phyloP scores from a whole-genome alignment of 2,113 vertebrate genomes.

The Mesembrinibis cayennensis region DNA sequence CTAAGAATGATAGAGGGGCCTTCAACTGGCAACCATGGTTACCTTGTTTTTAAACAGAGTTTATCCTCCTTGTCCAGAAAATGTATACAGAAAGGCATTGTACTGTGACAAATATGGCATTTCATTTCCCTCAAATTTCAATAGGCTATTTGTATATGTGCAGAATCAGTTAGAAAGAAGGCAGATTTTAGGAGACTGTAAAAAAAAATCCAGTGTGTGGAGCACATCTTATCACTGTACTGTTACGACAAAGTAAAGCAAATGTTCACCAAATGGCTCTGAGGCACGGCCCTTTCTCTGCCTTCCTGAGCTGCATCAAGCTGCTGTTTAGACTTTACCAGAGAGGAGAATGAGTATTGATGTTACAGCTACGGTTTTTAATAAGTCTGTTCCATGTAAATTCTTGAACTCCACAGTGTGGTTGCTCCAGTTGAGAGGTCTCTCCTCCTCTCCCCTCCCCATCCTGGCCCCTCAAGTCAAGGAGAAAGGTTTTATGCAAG shows the following conservation, averaged over 20 bases:
- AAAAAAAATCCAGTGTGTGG: background rate
- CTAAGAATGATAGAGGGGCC: background rate
- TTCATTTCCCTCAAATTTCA: background rate
- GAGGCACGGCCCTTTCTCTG: background rate
- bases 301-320: background rate
- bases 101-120: background rate
- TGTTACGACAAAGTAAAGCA: background rate
- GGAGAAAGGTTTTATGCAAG: background rate
- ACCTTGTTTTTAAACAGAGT: background rate
- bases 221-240: background rate
- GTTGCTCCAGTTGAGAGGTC: background rate
- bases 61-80: background rate
- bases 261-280: background rate
- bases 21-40: background rate
- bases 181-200: background rate
- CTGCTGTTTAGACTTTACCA: background rate
- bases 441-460: background rate
- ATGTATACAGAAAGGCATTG: background rate
- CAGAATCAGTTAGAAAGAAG: background rate
- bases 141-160: background rate
- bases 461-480: background rate
- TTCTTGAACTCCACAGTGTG: background rate
- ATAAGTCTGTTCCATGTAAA: background rate
- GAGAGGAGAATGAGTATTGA: background rate
- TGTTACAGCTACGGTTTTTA: background rate